Conservation (phyloP, 2,797 vertebrate species). For the Phylloscopus collybita region DNA sequence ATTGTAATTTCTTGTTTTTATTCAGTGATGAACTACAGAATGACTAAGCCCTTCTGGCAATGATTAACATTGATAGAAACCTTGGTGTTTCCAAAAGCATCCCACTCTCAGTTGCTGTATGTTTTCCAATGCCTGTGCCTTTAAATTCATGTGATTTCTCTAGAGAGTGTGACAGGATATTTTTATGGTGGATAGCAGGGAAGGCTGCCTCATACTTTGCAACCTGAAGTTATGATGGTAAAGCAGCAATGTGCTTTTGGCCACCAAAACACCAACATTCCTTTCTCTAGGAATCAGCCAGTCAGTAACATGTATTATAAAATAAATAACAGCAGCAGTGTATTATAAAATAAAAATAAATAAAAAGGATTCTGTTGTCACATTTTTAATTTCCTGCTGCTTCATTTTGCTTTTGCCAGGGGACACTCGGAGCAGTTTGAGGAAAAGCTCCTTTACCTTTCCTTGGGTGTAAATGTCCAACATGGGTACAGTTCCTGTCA, state of each 20-base stretch:
- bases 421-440: not conserved
- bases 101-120: not conserved
- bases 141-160: not conserved
- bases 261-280: not conserved
- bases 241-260: not conserved
- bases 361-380: not conserved
- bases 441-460: not conserved
- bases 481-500: not conserved
- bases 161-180: not conserved
- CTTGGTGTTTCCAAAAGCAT: not conserved
- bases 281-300: not conserved
- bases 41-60: not conserved
- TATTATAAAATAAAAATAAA: not conserved
- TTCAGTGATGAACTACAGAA: not conserved
- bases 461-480: not conserved
- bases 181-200: not conserved
- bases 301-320: fast-evolving
- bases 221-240: not conserved
- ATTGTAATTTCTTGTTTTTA: not conserved
- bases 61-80: not conserved
- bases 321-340: not conserved
- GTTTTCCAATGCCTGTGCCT: not conserved
- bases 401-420: not conserved
- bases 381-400: not conserved
- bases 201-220: not conserved